These are phyloP conservation scores for Drosophila kohkoa DNA, from an alignment of 1,140 invertebrate genomes.

Conservation along the genomic window DNA sequence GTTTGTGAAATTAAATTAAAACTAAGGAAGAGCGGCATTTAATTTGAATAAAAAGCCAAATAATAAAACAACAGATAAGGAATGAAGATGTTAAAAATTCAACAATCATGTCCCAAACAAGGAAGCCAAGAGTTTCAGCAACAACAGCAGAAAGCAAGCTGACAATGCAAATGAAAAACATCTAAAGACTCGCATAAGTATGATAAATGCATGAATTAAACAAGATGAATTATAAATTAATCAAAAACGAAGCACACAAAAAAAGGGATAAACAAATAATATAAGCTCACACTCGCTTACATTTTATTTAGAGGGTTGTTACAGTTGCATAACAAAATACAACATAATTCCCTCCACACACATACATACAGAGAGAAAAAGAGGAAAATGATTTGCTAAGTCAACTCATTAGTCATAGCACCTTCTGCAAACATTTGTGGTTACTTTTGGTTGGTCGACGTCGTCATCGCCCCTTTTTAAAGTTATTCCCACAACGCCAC, in stretches of 20 bases:
- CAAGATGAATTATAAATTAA: slow-evolving; percentile 30
- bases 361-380: background rate
- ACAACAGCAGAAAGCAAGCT: background rate
- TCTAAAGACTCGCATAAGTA: background rate
- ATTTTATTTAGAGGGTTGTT: slow-evolving; percentile 12
- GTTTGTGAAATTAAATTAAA: too few relatives aligned
- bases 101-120: background rate
- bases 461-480: slow-evolving; percentile 9
- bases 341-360: slow-evolving; percentile 20
- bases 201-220: slow-evolving; percentile 25
- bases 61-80: background rate
- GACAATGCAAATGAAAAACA: background rate
- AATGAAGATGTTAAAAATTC: background rate
- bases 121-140: background rate
- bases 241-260: background rate
- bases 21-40: too few relatives aligned
- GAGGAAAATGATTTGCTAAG: slow-evolving; percentile 43
- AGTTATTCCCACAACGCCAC: slow-evolving; percentile 57
- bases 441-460: background rate
- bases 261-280: slow-evolving; percentile 30
- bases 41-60: too few relatives aligned
- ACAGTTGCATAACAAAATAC: slow-evolving; percentile 13
- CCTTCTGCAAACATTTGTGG: slow-evolving; percentile 38
- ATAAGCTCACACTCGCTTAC: slow-evolving; percentile 11
- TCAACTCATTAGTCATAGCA: slow-evolving; percentile 75